Conservation (phyloP, 2,797 vertebrate species). For the Acridotheres tristis region DNA sequence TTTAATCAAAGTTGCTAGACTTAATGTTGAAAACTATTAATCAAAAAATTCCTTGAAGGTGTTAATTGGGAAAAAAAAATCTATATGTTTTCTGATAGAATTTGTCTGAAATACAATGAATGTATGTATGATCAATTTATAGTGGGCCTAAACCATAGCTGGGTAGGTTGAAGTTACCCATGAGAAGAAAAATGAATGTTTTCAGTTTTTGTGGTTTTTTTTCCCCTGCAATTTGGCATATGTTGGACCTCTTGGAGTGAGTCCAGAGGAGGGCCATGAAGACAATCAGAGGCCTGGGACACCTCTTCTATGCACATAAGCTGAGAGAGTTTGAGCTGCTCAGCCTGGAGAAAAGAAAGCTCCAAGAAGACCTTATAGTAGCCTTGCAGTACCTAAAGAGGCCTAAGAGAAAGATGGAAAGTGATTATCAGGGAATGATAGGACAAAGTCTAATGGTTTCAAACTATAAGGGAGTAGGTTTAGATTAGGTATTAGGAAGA, state of each 20-base stretch:
- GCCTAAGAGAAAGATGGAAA: background rate
- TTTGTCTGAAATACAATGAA: background rate
- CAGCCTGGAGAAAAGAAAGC: background rate
- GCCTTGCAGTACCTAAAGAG: background rate
- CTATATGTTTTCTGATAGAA: background rate
- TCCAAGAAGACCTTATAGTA: background rate
- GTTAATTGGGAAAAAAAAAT: background rate
- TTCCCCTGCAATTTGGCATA: background rate
- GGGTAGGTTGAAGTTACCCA: background rate
- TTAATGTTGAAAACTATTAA: background rate
- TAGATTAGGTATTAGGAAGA: background rate
- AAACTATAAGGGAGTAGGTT: background rate
- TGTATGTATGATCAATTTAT: background rate
- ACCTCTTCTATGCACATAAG: background rate
- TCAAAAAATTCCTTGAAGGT: background rate
- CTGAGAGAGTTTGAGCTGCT: background rate
- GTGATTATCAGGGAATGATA: background rate
- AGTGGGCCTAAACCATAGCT: background rate
- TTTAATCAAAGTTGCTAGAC: background rate
- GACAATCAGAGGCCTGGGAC: background rate
- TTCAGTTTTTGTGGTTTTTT: fast-evolving
- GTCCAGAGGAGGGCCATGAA: background rate
- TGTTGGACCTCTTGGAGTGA: background rate
- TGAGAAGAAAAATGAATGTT: background rate
- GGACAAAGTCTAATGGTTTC: background rate